phyloP scores from a whole-genome alignment of 1,140 invertebrate species.

The Megathymus violae region DNA sequence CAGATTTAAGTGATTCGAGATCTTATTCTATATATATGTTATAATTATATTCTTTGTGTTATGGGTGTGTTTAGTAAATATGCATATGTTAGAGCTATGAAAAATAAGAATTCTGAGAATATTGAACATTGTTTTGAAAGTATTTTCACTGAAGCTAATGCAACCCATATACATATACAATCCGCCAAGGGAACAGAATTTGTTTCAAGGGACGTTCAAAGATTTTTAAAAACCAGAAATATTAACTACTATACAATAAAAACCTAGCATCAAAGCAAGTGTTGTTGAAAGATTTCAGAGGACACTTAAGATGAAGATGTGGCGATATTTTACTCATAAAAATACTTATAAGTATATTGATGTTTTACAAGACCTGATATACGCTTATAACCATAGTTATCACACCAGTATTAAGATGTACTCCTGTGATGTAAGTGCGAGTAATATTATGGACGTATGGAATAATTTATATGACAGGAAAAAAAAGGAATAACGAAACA shows the following conservation, averaged over 20 bases:
- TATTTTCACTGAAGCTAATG: slow-evolving; percentile 45
- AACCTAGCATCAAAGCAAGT: slow-evolving; percentile 67
- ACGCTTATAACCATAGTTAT: slow-evolving; percentile 51
- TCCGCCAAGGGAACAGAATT: slow-evolving; percentile 56
- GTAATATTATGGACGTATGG: slow-evolving; percentile 57
- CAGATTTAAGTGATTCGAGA: slow-evolving; percentile 42
- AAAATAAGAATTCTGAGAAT: slow-evolving; percentile 32
- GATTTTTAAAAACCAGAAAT: slow-evolving; percentile 45
- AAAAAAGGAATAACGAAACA: slow-evolving; percentile 27
- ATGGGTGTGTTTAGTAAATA: slow-evolving; percentile 71
- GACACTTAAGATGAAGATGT: slow-evolving; percentile 72
- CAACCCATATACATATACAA: slow-evolving; percentile 47
- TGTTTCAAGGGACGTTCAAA: slow-evolving; percentile 41
- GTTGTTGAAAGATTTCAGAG: slow-evolving; percentile 74
- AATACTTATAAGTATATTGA: slow-evolving; percentile 63
- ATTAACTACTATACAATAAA: slow-evolving; percentile 65
- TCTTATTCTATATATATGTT: slow-evolving; percentile 43
- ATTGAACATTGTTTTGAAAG: slow-evolving; percentile 40
- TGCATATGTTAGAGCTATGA: slow-evolving; percentile 58
- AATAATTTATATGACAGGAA: slow-evolving; percentile 45
- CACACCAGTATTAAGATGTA: slow-evolving; percentile 40
- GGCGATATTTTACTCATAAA: slow-evolving; percentile 64
- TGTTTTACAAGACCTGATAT: slow-evolving; percentile 59
- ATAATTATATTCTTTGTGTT: slow-evolving; percentile 38
- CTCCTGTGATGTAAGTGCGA: slow-evolving; percentile 51